These are phyloP conservation scores for Spheniscus humboldti DNA, from an alignment of 2,797 vertebrate genomes.

Conservation along the genomic window DNA sequence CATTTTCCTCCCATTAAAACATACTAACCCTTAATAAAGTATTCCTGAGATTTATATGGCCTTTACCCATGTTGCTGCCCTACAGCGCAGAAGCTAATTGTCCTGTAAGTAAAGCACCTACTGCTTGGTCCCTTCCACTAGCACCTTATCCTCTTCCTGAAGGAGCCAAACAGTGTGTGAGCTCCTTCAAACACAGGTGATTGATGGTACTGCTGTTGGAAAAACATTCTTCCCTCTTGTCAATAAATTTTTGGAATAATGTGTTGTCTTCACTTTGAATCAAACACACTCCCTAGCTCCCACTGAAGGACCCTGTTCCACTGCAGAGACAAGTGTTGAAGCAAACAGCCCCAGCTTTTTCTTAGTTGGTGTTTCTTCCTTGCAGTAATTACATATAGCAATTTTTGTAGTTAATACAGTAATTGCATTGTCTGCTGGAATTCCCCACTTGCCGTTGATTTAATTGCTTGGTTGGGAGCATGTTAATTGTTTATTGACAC, in stretches of 20 bases:
- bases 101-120: not conserved
- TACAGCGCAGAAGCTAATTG: not conserved
- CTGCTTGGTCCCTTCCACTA: not conserved
- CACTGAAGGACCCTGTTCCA: not conserved
- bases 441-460: slow-evolving; percentile 21
- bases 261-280: not conserved
- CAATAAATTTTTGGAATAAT: not conserved
- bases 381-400: not conserved
- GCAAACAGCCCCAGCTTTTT: not conserved
- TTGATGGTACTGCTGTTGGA: too few relatives aligned
- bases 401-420: not conserved
- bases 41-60: not conserved
- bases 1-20: not conserved
- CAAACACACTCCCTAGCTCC: not conserved
- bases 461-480: slow-evolving; percentile 39
- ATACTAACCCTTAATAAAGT: not conserved
- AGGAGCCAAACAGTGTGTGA: not conserved
- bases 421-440: slow-evolving; percentile 16
- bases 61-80: not conserved
- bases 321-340: not conserved
- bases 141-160: too few relatives aligned
- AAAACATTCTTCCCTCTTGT: not conserved
- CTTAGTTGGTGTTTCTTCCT: not conserved
- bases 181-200: not conserved
- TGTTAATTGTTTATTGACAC: slow-evolving; percentile 57